Percentiles rank a stretch among this genome's conserved stretches.
phyloP scores from a whole-genome alignment of 2,888 invertebrate species.

The Lumbricus terrestris region DNA sequence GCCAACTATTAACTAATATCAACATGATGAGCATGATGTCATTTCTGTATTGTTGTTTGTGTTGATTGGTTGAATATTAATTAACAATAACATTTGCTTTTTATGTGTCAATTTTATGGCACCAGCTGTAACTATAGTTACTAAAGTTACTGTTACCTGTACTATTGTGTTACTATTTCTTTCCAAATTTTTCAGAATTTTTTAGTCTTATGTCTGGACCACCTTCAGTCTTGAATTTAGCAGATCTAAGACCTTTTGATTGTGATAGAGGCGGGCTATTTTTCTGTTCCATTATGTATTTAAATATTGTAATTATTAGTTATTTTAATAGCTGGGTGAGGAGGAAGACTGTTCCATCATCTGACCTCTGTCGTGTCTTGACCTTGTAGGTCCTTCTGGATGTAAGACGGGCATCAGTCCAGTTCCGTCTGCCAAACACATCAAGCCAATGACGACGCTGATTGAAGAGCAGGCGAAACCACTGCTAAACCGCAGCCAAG shows the following conservation, averaged over 20 bases:
- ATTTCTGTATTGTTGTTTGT: background rate
- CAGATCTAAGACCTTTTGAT: too few relatives aligned
- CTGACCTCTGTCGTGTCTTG: background rate
- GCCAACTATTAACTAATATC: background rate
- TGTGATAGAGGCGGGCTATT: too few relatives aligned
- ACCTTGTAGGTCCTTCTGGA: background rate
- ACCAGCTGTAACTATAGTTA: too few relatives aligned
- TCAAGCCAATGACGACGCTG: constrained; percentile 85
- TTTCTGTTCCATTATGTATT: too few relatives aligned
- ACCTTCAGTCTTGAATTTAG: too few relatives aligned
- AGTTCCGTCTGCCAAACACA: constrained; percentile 72
- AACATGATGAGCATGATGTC: background rate
- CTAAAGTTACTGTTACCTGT: too few relatives aligned
- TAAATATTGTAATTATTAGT: background rate
- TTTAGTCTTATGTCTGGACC: too few relatives aligned
- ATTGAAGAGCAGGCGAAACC: constrained; percentile 73
- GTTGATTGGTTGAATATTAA: background rate
- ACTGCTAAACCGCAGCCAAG: constrained; percentile 37
- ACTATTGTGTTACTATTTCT: too few relatives aligned
- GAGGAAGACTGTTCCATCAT: background rate
- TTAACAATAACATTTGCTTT: too few relatives aligned
- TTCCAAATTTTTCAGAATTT: too few relatives aligned
- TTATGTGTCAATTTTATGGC: too few relatives aligned
- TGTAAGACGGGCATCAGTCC: constrained; percentile 33
- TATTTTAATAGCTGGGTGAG: background rate